phyloP scores from a whole-genome alignment of 2,797 vertebrate genomes.

The Chlorospingus semifuscus region DNA sequence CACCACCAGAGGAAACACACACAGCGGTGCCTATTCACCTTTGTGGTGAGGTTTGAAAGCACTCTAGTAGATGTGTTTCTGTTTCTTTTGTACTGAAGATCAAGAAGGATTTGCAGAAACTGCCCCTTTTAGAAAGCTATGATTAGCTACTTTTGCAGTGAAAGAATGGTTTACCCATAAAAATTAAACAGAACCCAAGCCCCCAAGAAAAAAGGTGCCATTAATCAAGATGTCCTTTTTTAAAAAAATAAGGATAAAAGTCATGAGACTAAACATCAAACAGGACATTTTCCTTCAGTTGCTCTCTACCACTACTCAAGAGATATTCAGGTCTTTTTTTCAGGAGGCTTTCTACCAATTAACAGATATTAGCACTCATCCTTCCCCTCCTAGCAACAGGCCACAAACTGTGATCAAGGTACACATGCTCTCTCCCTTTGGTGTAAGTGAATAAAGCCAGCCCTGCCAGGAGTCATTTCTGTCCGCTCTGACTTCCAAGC shows the following conservation, averaged over 20 bases:
- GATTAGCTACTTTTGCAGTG: background rate
- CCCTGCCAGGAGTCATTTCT: background rate
- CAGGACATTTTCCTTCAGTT: background rate
- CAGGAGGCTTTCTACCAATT: background rate
- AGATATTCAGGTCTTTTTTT: background rate
- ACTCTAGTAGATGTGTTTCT: background rate
- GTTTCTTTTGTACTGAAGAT: background rate
- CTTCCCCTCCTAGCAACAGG: background rate
- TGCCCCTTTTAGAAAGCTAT: background rate
- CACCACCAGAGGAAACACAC: background rate
- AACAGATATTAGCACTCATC: background rate
- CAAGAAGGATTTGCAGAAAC: background rate
- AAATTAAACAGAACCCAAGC: background rate
- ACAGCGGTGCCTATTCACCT: background rate
- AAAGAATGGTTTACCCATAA: background rate
- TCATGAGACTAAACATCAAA: background rate
- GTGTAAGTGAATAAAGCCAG: background rate
- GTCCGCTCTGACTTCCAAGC: background rate
- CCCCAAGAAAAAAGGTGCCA: background rate
- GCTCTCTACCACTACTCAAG: background rate
- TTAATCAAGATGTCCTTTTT: background rate
- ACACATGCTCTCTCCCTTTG: rapidly evolving
- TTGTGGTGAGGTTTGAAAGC: background rate
- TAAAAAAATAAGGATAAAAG: background rate
- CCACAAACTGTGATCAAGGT: background rate